A percentile compares a stretch with the other conserved stretches of the same genome.
phyloP scores from a whole-genome alignment of 2,888 invertebrate species.

The Drosophila picticornis region DNA sequence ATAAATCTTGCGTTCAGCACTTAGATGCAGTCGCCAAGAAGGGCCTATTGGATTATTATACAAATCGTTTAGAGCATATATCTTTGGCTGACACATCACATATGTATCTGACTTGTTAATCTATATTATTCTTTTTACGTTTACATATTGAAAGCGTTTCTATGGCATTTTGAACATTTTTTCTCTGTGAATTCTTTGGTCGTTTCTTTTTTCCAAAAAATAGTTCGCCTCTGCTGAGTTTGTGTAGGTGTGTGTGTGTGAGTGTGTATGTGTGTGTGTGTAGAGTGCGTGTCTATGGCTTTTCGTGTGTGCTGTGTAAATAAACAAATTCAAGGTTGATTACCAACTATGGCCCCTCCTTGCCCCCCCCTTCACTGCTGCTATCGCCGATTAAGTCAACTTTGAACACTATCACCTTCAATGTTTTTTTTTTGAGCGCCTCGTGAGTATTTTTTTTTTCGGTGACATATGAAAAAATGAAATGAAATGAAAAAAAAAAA shows the following conservation, averaged over 20 bases:
- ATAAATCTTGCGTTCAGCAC: neutral
- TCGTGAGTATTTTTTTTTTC: constrained; percentile 55
- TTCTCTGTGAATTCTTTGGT: constrained; percentile 18
- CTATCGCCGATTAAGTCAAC: constrained; percentile 35
- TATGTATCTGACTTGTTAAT: constrained; percentile 16
- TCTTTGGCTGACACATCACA: constrained; percentile 1
- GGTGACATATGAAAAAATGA: constrained; percentile 59
- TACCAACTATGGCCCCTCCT: constrained; percentile 51
- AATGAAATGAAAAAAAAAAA: constrained; percentile 26
- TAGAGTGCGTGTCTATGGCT: constrained; percentile 12
- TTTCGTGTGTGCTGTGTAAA: constrained; percentile 43
- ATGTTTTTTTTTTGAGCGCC: constrained; percentile 36
- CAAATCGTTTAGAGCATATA: neutral
- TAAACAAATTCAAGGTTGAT: constrained; percentile 79
- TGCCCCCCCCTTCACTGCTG: constrained; percentile 9
- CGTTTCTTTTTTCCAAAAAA: constrained; percentile 28
- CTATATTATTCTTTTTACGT: neutral
- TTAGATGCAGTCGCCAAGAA: neutral
- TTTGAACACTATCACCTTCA: constrained; percentile 56
- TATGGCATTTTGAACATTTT: neutral
- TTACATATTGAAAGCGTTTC: constrained; percentile 14
- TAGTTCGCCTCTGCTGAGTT: constrained; percentile 24
- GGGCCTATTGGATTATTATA: neutral
- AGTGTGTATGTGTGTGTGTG: constrained; percentile 8
- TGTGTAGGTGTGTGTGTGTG: constrained; percentile 21